phyloP scores from a whole-genome alignment of 2,113 vertebrate species.

The Seriola aureovittata region DNA sequence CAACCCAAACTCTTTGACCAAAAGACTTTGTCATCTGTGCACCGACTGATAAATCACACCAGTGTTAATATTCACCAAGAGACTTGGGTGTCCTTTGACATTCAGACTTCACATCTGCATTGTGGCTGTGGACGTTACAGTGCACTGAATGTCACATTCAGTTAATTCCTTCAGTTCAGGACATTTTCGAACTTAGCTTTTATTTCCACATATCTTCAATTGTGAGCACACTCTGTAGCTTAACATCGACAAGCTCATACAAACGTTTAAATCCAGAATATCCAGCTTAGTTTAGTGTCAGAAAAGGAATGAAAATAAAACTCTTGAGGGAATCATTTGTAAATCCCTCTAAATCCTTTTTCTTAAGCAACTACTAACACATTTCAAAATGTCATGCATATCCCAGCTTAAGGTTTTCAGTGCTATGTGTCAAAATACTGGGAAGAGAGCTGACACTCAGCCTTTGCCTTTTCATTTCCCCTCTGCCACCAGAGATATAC shows the following conservation, averaged over 20 bases:
- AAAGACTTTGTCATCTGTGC: conserved; percentile 60
- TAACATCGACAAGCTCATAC: conserved; percentile 32
- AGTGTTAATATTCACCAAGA: conserved; percentile 45
- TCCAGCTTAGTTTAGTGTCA: conserved; percentile 71
- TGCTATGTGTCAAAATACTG: conserved; percentile 35
- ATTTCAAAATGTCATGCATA: conserved; percentile 71
- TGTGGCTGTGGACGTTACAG: conserved; percentile 29
- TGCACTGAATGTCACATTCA: conserved; percentile 39
- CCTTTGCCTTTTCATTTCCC: conserved; percentile 64
- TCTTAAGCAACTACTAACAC: conserved; percentile 70
- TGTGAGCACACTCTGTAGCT: conserved; percentile 38
- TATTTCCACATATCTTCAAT: conserved; percentile 20
- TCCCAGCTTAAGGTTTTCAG: conserved; percentile 65
- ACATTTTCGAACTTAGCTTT: conserved; percentile 24
- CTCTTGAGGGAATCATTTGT: conserved; percentile 60
- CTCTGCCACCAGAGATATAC: conserved; percentile 33
- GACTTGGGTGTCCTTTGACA: conserved; percentile 46
- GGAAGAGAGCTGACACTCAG: conserved; percentile 60
- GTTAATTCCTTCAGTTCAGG: conserved; percentile 25
- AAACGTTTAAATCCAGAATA: conserved; percentile 64
- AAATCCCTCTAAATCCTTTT: conserved; percentile 75
- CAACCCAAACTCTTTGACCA: conserved; percentile 67
- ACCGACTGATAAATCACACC: conserved; percentile 42
- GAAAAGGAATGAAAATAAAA: conserved; percentile 57
- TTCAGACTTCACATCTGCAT: conserved; percentile 48